Conservation (phyloP, 2,888 invertebrate species). For the Teleogryllus oceanicus region DNA sequence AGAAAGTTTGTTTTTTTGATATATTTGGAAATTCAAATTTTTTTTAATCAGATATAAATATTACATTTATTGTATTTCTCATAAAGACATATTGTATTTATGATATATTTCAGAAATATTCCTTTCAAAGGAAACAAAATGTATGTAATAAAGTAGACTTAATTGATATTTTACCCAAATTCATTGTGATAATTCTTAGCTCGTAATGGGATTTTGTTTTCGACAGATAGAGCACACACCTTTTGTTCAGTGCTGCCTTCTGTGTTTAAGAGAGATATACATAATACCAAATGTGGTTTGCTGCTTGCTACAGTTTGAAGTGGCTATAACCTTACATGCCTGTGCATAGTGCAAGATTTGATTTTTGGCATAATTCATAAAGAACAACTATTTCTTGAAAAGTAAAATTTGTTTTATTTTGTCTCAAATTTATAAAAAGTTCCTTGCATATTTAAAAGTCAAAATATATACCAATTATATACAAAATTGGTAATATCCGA, state of each 20-base stretch:
- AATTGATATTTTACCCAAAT: background rate
- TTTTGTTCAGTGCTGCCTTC: constrained; percentile 6
- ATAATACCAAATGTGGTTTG: constrained; percentile 18
- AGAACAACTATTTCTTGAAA: background rate
- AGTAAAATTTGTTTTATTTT: background rate
- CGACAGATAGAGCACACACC: background rate
- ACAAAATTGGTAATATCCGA: too few species aligned
- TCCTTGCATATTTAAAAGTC: background rate
- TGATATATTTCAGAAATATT: constrained; percentile 8
- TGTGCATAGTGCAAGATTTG: background rate
- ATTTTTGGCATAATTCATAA: background rate
- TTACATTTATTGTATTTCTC: constrained; percentile 18
- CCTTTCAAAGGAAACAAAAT: constrained; percentile 4
- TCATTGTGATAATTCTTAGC: background rate
- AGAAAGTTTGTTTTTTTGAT: constrained; percentile 7
- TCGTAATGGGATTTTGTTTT: background rate
- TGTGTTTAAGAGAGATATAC: background rate
- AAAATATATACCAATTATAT: too few species aligned
- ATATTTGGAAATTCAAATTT: too few species aligned
- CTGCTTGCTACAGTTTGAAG: background rate
- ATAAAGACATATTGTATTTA: background rate
- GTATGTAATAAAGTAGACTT: constrained; percentile 4
- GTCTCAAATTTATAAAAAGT: constrained; percentile 2
- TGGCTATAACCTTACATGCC: background rate
- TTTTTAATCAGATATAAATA: background rate